Conservation (phyloP, 2,888 invertebrate genomes). For the Monoplex corrugatus region DNA sequence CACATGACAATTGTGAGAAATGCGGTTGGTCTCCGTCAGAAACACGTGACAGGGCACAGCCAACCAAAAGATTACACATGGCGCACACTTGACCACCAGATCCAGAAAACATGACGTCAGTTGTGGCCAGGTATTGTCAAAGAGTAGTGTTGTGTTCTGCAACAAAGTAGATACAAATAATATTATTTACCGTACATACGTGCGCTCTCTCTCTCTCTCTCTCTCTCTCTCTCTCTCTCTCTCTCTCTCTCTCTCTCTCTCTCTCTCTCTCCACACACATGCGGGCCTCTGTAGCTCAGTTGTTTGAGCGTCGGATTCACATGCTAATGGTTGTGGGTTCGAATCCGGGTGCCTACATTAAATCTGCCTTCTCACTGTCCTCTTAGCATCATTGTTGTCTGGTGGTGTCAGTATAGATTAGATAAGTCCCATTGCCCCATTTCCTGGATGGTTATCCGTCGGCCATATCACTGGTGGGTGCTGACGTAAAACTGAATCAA, state of each 20-base stretch:
- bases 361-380: too few relatives aligned
- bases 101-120: constrained; percentile 39
- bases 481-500: too few relatives aligned
- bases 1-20: neutral
- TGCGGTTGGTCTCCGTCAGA: neutral
- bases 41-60: constrained; percentile 40
- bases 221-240: neutral
- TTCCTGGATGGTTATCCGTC: too few relatives aligned
- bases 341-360: too few relatives aligned
- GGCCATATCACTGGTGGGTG: too few relatives aligned
- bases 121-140: constrained; percentile 38
- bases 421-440: too few relatives aligned
- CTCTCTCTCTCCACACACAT: too few relatives aligned
- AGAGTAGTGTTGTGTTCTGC: constrained; percentile 9
- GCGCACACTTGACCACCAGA: constrained; percentile 33
- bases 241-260: neutral
- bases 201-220: neutral
- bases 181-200: neutral
- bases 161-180: neutral
- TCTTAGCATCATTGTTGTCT: too few relatives aligned
- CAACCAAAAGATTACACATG: constrained; percentile 40
- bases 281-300: neutral
- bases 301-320: too few relatives aligned
- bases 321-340: neutral
- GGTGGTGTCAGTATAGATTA: too few relatives aligned